Evolutionary conservation across 2,888 invertebrate genomes (phyloP).

Genomic region (Eristalis pertinax): DNA sequence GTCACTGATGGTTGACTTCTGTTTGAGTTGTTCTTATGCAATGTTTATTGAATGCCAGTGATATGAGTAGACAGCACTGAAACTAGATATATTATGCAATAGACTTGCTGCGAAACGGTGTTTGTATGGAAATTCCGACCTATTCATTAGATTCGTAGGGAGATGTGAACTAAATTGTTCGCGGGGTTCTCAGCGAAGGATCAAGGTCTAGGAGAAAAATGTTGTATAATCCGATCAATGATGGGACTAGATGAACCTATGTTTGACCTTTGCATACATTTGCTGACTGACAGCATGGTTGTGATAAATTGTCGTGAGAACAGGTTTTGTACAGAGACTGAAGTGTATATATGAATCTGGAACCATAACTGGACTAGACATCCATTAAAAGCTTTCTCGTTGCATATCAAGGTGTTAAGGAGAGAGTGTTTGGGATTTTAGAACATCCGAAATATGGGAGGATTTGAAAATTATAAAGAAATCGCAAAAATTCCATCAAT

Average conservation of each 20-base stretch:
- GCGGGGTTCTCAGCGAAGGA: not conserved
- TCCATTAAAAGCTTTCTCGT: too few relatives aligned
- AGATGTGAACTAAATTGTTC: not conserved
- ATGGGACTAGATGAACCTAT: not conserved
- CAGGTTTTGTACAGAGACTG: not conserved
- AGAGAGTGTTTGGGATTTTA: too few relatives aligned
- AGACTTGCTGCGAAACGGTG: slow-evolving; percentile 16
- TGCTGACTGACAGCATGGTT: not conserved
- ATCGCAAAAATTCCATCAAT: too few relatives aligned
- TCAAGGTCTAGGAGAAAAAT: not conserved
- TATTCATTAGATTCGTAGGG: slow-evolving; percentile 13
- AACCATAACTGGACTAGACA: not conserved
- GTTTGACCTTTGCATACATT: not conserved
- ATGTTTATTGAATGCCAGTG: not conserved
- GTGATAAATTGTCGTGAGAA: not conserved
- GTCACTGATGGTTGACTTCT: slow-evolving; percentile 33
- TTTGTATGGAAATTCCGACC: slow-evolving; percentile 51
- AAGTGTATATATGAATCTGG: not conserved
- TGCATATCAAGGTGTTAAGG: too few relatives aligned
- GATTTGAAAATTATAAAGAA: too few relatives aligned
- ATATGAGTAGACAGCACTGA: not conserved
- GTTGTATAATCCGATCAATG: not conserved
- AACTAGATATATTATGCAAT: slow-evolving; percentile 42
- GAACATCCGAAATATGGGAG: too few relatives aligned
- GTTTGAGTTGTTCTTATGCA: slow-evolving; percentile 46